Evolutionary conservation across 2,797 vertebrate genomes (phyloP).

Genomic region (Crotalus adamanteus): DNA sequence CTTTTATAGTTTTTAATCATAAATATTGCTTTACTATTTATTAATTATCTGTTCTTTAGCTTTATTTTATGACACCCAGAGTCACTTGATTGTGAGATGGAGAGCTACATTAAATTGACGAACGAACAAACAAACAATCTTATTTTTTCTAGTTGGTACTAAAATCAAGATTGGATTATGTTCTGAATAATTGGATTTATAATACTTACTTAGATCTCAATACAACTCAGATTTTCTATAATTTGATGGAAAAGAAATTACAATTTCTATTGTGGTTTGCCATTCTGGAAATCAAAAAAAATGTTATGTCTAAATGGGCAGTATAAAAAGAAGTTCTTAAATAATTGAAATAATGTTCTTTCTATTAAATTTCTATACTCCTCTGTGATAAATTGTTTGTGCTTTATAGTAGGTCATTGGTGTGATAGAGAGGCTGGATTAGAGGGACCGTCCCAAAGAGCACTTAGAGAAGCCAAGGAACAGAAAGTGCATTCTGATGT

Average conservation of each 20-base stretch:
- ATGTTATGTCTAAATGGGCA: neutral
- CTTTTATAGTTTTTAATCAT: neutral
- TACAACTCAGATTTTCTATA: neutral
- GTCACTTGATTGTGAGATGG: neutral
- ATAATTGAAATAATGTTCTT: neutral
- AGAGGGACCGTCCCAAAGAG: constrained; percentile 63
- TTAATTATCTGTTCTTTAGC: neutral
- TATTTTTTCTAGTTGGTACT: neutral
- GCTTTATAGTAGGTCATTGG: constrained; percentile 43
- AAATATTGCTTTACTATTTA: too few relatives aligned
- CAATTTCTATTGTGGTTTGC: neutral
- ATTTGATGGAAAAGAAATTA: neutral
- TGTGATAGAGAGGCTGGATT: constrained; percentile 42
- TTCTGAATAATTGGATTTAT: neutral
- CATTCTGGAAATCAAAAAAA: neutral
- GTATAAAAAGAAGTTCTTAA: neutral
- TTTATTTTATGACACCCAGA: neutral
- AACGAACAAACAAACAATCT: neutral
- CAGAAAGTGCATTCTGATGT: constrained; percentile 42
- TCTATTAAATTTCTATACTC: constrained; percentile 3
- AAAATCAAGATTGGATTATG: neutral
- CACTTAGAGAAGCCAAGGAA: constrained; percentile 63
- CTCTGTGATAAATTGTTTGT: constrained; percentile 21
- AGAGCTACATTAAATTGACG: neutral
- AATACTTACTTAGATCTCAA: neutral